A percentile compares a stretch with the other conserved stretches of the same genome.
Evolutionary conservation across 2,888 invertebrate genomes (phyloP).

Genomic region (Iphiclides podalirius): DNA sequence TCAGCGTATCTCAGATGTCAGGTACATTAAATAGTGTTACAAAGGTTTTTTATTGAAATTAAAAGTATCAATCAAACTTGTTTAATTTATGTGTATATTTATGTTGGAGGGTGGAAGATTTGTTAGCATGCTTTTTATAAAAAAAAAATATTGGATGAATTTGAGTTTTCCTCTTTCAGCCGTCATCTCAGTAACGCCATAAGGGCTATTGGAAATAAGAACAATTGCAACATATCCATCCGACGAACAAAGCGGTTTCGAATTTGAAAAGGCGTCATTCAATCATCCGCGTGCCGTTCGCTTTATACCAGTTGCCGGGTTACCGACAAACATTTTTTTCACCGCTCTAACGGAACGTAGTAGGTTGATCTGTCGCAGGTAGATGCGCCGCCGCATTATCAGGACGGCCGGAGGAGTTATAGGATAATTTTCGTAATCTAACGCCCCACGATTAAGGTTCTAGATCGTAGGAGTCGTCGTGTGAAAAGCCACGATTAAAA

Average conservation of each 20-base stretch:
- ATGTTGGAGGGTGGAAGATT: too few relatives aligned
- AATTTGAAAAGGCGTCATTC: too few relatives aligned
- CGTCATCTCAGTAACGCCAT: too few relatives aligned
- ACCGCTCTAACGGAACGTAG: conserved; percentile 11
- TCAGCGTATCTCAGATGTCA: too few relatives aligned
- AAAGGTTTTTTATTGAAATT: neutral
- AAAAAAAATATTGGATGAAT: too few relatives aligned
- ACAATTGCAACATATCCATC: neutral
- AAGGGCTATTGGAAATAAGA: too few relatives aligned
- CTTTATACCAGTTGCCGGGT: conserved; percentile 8
- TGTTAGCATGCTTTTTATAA: too few relatives aligned
- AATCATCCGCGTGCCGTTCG: conserved; percentile 1
- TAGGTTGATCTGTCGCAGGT: conserved; percentile 11
- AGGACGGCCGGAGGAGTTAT: neutral
- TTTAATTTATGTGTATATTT: too few relatives aligned
- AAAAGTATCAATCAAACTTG: too few relatives aligned
- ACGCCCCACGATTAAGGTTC: neutral
- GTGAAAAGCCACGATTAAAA: too few relatives aligned
- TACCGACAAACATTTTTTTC: conserved; percentile 13
- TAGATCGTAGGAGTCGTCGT: too few relatives aligned
- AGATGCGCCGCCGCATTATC: conserved; percentile 11
- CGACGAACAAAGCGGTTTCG: neutral
- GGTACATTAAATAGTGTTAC: neutral
- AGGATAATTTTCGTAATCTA: conserved; percentile 4
- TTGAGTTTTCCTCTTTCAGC: too few relatives aligned